Evolutionary conservation across 2,797 vertebrate species (phyloP).

Genomic region (Tragelaphus oryx): DNA sequence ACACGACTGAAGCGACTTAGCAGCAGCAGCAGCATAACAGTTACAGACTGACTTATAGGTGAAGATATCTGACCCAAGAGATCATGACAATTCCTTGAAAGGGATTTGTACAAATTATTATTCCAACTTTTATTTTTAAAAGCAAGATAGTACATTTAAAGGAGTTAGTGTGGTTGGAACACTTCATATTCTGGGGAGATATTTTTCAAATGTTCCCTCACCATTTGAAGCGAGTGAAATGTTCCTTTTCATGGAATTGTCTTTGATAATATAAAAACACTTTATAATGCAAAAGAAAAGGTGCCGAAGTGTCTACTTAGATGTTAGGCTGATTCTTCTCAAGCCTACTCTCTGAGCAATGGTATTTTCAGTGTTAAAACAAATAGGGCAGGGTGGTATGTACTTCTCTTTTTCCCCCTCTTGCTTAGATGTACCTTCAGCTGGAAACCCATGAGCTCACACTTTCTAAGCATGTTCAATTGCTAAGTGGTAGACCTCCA

Average conservation of each 20-base stretch:
- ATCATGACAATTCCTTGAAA: background rate
- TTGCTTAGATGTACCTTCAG: conserved; percentile 29
- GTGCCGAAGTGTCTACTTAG: background rate
- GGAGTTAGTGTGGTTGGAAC: background rate
- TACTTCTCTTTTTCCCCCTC: conserved; percentile 6
- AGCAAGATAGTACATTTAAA: background rate
- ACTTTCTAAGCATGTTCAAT: conserved; percentile 65
- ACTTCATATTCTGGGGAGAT: background rate
- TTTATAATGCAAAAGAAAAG: background rate
- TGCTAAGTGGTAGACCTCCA: conserved; percentile 60
- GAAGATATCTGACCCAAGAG: background rate
- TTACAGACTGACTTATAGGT: background rate
- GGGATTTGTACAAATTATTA: background rate
- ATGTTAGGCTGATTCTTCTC: background rate
- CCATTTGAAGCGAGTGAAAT: background rate
- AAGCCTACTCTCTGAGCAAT: background rate
- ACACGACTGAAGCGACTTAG: too few species aligned
- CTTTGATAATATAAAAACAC: background rate
- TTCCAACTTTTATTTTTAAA: conserved; percentile 24
- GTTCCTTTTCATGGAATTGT: background rate
- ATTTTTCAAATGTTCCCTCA: background rate
- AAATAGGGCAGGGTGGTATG: background rate
- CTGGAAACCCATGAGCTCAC: conserved; percentile 55
- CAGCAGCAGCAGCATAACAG: too few species aligned
- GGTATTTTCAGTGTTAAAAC: conserved; percentile 6